phyloP scores from a whole-genome alignment of 2,797 vertebrate species.

The Taenioides sp. region DNA sequence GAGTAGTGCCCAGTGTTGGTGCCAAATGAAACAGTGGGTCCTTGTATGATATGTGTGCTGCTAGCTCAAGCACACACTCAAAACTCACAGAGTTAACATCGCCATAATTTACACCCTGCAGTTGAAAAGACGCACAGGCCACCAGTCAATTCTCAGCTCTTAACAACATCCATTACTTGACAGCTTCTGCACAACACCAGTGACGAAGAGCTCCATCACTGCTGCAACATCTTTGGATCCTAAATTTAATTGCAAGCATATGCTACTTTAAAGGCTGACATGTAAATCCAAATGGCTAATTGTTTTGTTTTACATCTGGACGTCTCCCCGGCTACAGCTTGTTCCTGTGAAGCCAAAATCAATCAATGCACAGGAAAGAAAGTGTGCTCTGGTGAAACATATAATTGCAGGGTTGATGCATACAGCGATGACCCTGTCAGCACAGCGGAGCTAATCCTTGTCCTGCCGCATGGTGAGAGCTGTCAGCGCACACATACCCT shows the following conservation, averaged over 20 bases:
- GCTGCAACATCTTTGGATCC: background rate
- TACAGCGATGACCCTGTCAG: slow-evolving; percentile 44
- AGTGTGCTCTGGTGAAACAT: slow-evolving; percentile 31
- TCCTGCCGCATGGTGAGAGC: slow-evolving; percentile 45
- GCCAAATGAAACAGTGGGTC: background rate
- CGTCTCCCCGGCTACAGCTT: slow-evolving; percentile 8
- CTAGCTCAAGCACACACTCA: background rate
- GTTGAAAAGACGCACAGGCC: background rate
- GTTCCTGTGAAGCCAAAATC: slow-evolving; percentile 27
- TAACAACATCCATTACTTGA: background rate
- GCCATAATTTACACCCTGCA: background rate
- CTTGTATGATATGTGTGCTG: background rate
- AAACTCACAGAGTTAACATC: background rate
- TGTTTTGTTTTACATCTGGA: background rate
- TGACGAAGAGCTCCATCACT: background rate
- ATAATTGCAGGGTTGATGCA: slow-evolving; percentile 48
- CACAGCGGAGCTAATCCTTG: slow-evolving; percentile 46
- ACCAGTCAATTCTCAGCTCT: slow-evolving; percentile 4
- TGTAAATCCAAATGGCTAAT: background rate
- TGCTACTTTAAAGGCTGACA: background rate
- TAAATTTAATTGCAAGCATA: slow-evolving; percentile 6
- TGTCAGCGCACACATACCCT: slow-evolving; percentile 56
- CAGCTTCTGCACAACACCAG: background rate
- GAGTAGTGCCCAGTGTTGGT: background rate
- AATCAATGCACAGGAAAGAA: slow-evolving; percentile 24